phyloP scores from a whole-genome alignment of 53 echinoderm and acorn worm species.

The Apostichopus leukothele region DNA sequence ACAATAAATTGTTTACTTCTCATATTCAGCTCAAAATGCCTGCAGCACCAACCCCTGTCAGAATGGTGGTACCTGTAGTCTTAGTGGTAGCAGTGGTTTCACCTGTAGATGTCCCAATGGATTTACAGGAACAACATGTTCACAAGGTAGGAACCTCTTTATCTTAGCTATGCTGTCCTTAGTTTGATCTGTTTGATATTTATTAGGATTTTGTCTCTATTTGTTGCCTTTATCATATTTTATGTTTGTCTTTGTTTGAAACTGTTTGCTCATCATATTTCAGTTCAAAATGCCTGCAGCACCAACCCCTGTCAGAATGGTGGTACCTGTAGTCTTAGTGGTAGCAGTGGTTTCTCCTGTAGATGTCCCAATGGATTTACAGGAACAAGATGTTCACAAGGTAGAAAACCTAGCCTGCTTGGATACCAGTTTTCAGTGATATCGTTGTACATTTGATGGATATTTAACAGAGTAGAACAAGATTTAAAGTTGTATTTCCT shows the following conservation, averaged over 20 bases:
- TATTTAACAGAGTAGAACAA: no score
- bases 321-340: constrained; percentile 24
- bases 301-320: constrained; percentile 30
- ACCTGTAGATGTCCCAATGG: not conserved
- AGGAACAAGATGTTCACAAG: constrained; percentile 21
- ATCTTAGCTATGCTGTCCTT: not conserved
- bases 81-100: not conserved
- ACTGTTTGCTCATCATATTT: not conserved
- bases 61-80: no score
- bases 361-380: constrained; percentile 7
- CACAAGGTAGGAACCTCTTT: not conserved
- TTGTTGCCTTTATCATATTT: no score
- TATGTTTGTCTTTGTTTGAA: no score
- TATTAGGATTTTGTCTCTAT: no score
- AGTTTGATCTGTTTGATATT: no score
- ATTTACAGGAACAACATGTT: constrained; percentile 20
- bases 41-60: no score
- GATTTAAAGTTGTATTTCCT: no score
- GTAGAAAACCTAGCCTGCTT: not conserved
- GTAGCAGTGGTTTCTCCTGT: not conserved
- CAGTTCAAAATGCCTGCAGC: not conserved
- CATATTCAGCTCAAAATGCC: no score
- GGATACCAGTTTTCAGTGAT: no score
- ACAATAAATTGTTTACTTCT: not conserved
- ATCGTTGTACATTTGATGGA: no score